These are phyloP conservation scores for Emydura subglobosa DNA, from an alignment of 2,113 vertebrate genomes.

Conservation along the genomic window DNA sequence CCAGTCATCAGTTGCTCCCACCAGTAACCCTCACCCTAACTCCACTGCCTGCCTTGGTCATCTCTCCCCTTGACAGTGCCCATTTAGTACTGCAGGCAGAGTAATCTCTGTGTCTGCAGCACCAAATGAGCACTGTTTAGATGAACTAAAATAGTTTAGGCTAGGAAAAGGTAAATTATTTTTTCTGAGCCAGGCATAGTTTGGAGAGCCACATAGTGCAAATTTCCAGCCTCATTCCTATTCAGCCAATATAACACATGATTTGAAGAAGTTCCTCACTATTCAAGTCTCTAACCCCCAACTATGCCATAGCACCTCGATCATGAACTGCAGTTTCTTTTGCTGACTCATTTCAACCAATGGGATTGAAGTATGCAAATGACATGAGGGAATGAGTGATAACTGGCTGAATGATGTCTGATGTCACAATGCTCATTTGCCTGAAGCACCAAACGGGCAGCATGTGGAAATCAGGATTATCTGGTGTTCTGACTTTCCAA, in stretches of 20 bases:
- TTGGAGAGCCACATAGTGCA: neutral
- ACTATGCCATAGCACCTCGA: neutral
- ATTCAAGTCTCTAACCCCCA: neutral
- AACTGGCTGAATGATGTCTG: neutral
- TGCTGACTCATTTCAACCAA: neutral
- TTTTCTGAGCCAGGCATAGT: neutral
- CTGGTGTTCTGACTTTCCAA: neutral
- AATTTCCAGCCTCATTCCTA: neutral
- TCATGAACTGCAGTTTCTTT: neutral
- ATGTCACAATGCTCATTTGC: neutral
- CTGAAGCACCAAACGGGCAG: neutral
- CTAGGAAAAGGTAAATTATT: neutral
- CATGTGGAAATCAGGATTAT: neutral
- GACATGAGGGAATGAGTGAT: neutral
- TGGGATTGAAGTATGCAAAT: neutral
- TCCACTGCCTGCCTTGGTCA: neutral
- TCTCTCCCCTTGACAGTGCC: neutral
- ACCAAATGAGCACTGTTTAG: too few species aligned
- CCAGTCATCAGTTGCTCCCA: neutral
- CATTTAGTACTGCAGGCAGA: neutral
- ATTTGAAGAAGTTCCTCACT: neutral
- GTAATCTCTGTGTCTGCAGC: neutral
- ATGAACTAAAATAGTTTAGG: too few species aligned
- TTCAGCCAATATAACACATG: neutral
- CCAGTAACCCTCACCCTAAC: neutral